Evolutionary conservation across 2,113 vertebrate genomes (phyloP).

Genomic region (Percina caprodes): DNA sequence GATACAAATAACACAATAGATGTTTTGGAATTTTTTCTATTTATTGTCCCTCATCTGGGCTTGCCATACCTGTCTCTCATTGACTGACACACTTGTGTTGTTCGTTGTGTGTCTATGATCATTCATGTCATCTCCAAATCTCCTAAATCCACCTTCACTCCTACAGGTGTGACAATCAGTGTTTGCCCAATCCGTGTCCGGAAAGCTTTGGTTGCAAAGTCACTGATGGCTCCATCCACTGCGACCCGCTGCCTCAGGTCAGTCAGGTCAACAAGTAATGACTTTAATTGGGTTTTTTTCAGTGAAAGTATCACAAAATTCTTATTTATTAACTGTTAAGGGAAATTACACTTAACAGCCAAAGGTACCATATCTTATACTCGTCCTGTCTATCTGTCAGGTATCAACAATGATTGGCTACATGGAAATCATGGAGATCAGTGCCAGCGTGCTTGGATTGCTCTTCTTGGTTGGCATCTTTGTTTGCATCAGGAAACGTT

Average conservation of each 20-base stretch:
- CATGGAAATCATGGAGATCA: conserved; percentile 86
- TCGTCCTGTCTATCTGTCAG: conserved; percentile 1
- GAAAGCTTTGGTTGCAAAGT: conserved; percentile 82
- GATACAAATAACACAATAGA: too few relatives aligned
- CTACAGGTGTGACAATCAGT: conserved; percentile 88
- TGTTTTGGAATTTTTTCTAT: too few relatives aligned
- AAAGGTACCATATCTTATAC: neutral
- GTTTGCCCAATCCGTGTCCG: conserved; percentile 84
- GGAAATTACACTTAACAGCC: too few relatives aligned
- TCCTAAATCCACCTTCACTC: neutral
- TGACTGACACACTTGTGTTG: too few relatives aligned
- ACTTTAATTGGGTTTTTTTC: neutral
- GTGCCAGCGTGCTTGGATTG: conserved; percentile 73
- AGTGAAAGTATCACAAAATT: too few relatives aligned
- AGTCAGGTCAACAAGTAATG: neutral
- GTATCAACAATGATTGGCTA: conserved; percentile 57
- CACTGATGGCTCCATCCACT: conserved; percentile 74
- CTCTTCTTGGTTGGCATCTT: conserved; percentile 77
- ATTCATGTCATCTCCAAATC: neutral
- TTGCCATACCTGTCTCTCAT: too few relatives aligned
- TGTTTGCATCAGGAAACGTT: conserved; percentile 82
- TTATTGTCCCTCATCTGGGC: too few relatives aligned
- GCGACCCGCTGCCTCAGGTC: conserved; percentile 73
- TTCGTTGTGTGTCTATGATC: too few relatives aligned
- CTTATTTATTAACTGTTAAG: too few relatives aligned